Base-by-base conservation (phyloP, 2,113 vertebrate species). In the Phycodurus eques region DNA sequence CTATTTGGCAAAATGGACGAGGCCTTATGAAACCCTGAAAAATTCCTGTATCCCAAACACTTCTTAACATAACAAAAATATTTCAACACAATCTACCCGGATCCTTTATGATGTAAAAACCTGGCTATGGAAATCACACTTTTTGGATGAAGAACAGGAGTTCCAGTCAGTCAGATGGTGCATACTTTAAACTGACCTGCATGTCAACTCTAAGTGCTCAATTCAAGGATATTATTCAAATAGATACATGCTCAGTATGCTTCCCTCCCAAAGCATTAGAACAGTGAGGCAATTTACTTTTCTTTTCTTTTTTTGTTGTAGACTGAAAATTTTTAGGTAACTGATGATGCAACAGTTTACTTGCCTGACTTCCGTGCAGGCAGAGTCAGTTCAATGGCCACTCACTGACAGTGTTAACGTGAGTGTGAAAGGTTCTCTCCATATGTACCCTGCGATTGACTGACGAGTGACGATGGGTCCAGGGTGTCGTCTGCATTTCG, bases 141-240 rank as follows among this genome's bases (percentile, higher is more conserved):
- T 65, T 65, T 22, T 65, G 63, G 42, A 65, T 27, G n/a, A 65
- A 46, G 63, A 65, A 27, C 42, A 46, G 42, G 42, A 65, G 42
- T 65, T 64, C 11, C 13, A 65, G 42, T 63, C 9, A 13, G 42
- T 14, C 13, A 44, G 12, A 44, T 27, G 20, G 63, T 44, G 63
- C 10, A 4, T n/a, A 12, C 20, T 8, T 44, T 5, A 42, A 46
- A 65, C 33, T 65, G 63, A 65, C 42, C 42, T 44, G 63, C 42
- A n/a, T 44, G 42, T 44, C 46, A n/a, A 44, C n/a, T 65, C 12
- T 44, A 11, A 64, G 22, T 27, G 10, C 56, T 57, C 22, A 27
- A 57, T 57, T 11, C 56, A 13, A 59, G 56, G 22, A 27, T 12
- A 59, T 33, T 27, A 31, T 27, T 59, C 56, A 33, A 59, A 31